Conservation (phyloP, 2,888 invertebrate genomes). For the Tupiocoris notatus region DNA sequence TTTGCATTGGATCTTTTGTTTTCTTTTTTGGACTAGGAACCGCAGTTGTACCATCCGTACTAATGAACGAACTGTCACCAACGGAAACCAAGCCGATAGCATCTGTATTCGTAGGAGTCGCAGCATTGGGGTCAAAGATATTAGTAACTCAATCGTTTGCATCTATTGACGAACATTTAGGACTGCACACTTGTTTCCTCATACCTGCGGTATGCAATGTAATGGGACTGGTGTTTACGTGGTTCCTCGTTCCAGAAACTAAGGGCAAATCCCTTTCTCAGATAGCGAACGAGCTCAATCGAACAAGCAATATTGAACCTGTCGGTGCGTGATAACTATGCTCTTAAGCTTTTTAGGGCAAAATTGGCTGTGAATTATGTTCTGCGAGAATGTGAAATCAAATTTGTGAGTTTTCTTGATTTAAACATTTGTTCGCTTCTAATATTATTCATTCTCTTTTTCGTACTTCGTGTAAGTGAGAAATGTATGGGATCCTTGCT, state of each 20-base stretch:
- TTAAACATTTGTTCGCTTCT: too few species aligned
- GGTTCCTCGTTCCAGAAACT: slow-evolving; percentile 16
- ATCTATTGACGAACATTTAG: background rate
- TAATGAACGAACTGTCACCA: slow-evolving; percentile 6
- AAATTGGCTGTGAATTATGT: too few species aligned
- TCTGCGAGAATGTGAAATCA: too few species aligned
- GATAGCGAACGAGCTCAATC: background rate
- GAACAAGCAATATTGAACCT: too few species aligned
- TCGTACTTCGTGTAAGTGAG: too few species aligned
- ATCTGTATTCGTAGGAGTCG: background rate
- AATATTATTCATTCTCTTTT: too few species aligned
- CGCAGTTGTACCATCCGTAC: background rate
- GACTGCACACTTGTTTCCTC: background rate
- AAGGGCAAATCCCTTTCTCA: slow-evolving; percentile 5
- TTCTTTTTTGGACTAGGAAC: slow-evolving; percentile 8
- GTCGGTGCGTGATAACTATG: too few species aligned
- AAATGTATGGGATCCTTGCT: too few species aligned
- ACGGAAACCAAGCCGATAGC: background rate
- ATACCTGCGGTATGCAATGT: slow-evolving; percentile 1
- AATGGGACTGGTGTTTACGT: background rate
- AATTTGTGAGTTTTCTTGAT: too few species aligned
- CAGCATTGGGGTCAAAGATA: background rate
- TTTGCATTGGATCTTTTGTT: slow-evolving; percentile 3
- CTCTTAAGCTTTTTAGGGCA: too few species aligned
- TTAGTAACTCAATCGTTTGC: background rate